Percentiles rank a stretch among this genome's conserved stretches.
Evolutionary conservation across 2,888 invertebrate genomes (phyloP).

Genomic region (Acronicta alni): DNA sequence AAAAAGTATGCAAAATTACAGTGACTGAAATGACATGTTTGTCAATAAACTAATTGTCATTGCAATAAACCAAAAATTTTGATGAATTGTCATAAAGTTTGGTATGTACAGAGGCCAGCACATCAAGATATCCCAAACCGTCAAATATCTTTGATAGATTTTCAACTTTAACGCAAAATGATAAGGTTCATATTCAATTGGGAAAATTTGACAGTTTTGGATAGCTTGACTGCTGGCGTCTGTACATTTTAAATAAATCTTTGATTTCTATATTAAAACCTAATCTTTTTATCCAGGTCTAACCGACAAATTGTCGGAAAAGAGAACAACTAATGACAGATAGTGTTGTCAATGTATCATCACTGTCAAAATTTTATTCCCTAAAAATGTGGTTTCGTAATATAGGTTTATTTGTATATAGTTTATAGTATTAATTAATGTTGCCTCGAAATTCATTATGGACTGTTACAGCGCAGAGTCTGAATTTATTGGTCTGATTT

Average conservation of each 20-base stretch:
- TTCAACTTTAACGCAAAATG: too few relatives aligned
- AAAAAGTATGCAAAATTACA: not conserved
- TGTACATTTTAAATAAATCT: conserved; percentile 8
- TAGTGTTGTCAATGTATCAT: conserved; percentile 32
- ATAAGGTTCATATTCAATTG: too few relatives aligned
- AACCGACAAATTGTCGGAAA: conserved; percentile 16
- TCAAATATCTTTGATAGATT: too few relatives aligned
- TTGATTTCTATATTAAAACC: not conserved
- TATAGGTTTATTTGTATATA: conserved; percentile 52
- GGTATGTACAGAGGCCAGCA: too few relatives aligned
- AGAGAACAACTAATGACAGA: conserved; percentile 26
- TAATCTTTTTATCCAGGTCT: conserved; percentile 10
- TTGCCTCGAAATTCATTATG: conserved; percentile 69
- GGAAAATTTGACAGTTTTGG: too few relatives aligned
- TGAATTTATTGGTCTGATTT: conserved; percentile 69
- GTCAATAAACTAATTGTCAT: too few relatives aligned
- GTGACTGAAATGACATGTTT: conserved; percentile 9
- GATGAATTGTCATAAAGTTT: too few relatives aligned
- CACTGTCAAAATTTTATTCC: conserved; percentile 55
- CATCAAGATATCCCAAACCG: too few relatives aligned
- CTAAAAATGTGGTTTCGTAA: conserved; percentile 46
- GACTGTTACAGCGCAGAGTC: conserved; percentile 68
- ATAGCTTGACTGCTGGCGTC: too few relatives aligned
- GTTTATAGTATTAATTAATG: conserved; percentile 42
- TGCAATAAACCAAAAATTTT: not conserved